These are phyloP conservation scores for Cistogaster globosa DNA, from an alignment of 2,888 invertebrate genomes.

Conservation along the genomic window DNA sequence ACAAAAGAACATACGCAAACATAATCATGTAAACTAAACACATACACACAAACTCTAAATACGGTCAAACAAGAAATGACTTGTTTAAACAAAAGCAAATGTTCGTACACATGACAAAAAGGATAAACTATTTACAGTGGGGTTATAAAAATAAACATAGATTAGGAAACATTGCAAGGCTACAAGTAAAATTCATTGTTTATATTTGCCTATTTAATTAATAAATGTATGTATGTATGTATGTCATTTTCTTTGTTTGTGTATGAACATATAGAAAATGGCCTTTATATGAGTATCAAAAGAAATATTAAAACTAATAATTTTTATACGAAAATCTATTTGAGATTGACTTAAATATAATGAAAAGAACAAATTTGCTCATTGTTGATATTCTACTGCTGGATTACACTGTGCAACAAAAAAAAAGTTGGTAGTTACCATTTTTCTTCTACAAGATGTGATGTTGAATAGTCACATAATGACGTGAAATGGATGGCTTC, in stretches of 20 bases:
- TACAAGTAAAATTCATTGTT: background rate
- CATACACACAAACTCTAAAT: background rate
- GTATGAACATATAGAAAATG: too few species aligned
- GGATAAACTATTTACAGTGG: background rate
- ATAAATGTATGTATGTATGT: background rate
- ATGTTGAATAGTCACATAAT: too few species aligned
- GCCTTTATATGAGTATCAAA: background rate
- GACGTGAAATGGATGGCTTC: too few species aligned
- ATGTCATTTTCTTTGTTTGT: background rate
- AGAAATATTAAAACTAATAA: background rate
- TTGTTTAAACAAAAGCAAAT: background rate
- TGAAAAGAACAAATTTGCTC: too few species aligned
- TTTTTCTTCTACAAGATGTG: too few species aligned
- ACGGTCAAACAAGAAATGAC: conserved; percentile 12
- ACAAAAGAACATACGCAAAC: conserved; percentile 26
- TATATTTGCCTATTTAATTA: background rate
- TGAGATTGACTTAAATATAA: background rate
- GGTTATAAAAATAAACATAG: background rate
- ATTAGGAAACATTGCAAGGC: background rate
- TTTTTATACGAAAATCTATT: background rate
- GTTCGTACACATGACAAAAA: background rate
- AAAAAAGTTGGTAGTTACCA: too few species aligned
- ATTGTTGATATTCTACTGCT: too few species aligned
- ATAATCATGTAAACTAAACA: conserved; percentile 3
- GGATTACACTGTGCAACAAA: too few species aligned